Evolutionary conservation across 2,113 vertebrate species (phyloP).

Genomic region (Syrrhaptes paradoxus): DNA sequence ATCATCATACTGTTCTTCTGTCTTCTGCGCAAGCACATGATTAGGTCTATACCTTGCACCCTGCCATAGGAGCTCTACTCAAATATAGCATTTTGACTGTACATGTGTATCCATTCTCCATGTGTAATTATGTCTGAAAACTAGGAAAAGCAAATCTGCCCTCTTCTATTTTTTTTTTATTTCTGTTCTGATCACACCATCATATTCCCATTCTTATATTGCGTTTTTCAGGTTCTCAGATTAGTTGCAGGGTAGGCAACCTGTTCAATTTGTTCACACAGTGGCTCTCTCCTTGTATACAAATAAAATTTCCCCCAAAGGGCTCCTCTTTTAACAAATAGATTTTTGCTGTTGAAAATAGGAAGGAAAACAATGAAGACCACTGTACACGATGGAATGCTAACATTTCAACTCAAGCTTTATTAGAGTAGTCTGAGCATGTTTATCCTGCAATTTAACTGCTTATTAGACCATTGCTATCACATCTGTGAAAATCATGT

Average conservation of each 20-base stretch:
- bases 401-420: neutral
- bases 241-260: neutral
- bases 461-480: slow-evolving; percentile 4
- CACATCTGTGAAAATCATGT: neutral
- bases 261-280: neutral
- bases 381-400: accelerated
- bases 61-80: neutral
- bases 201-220: neutral
- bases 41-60: neutral
- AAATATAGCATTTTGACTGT: neutral
- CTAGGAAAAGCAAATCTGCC: neutral
- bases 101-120: neutral
- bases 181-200: neutral
- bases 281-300: neutral
- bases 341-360: neutral
- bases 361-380: neutral
- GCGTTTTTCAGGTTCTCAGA: neutral
- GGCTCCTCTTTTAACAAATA: neutral
- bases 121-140: neutral
- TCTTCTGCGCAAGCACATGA: neutral
- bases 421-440: neutral
- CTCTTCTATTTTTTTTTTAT: neutral
- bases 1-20: neutral
- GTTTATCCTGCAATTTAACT: neutral
- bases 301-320: neutral